Evolutionary conservation across 2,888 invertebrate species (phyloP).

Genomic region (Sarcophaga caerulescens): DNA sequence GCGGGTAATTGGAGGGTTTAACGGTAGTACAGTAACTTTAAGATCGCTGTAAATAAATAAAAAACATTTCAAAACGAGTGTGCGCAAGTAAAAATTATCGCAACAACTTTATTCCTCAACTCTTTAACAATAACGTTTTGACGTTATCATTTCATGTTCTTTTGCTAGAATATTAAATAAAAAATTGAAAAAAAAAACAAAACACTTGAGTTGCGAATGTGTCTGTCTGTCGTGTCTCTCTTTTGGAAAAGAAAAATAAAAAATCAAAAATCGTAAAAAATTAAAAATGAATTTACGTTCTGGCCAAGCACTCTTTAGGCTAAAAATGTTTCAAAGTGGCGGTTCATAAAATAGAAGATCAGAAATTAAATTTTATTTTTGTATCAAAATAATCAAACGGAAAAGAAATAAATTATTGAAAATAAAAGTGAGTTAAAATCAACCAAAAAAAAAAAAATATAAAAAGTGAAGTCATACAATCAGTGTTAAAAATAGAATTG

Average conservation of each 20-base stretch:
- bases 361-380: not conserved
- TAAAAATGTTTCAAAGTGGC: slow-evolving; percentile 37
- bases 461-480: not conserved
- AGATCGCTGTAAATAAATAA: slow-evolving; percentile 33
- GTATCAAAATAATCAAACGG: not conserved
- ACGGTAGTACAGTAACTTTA: not conserved
- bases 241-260: slow-evolving; percentile 1
- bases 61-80: slow-evolving; percentile 49
- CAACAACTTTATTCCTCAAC: slow-evolving; percentile 59
- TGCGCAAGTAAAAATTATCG: slow-evolving; percentile 58
- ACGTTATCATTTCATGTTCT: slow-evolving; percentile 63
- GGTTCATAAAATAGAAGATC: slow-evolving; percentile 8
- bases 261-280: slow-evolving; percentile 26
- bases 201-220: slow-evolving; percentile 48
- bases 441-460: not conserved
- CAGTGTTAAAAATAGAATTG: slow-evolving; percentile 1
- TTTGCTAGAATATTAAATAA: slow-evolving; percentile 24
- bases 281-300: slow-evolving; percentile 35
- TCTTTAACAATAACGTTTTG: slow-evolving; percentile 64
- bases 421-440: not conserved
- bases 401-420: not conserved
- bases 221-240: not conserved
- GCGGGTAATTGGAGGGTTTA: slow-evolving; percentile 10
- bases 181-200: slow-evolving; percentile 20
- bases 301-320: slow-evolving; percentile 20